Base-by-base conservation (phyloP, 2,797 vertebrate genomes). In the Sebastiscus albofasciatus region DNA sequence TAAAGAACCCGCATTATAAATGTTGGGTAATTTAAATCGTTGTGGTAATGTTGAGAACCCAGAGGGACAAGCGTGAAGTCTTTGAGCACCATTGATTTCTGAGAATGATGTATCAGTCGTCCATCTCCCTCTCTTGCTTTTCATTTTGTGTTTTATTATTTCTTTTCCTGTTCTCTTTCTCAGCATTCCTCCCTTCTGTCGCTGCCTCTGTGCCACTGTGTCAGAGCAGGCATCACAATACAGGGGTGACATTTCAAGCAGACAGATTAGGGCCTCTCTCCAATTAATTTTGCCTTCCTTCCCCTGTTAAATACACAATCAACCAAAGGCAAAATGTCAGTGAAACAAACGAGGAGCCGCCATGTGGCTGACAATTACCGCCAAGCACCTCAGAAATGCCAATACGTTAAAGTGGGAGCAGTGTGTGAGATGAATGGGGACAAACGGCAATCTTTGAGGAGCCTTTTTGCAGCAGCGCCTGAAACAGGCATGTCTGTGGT, bases 261-360 rank as follows among this genome's bases (percentile, higher is more conserved):
- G 95, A 95, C 93, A 95, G 95, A 96, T 95, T 95, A 95, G 92
- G 91, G 94, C 93, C 83, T 86, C 93, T 81, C 92, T 95, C 94
- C 95, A 96, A 96, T 96, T 96, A 96, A 96, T 95, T 95, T 95
- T 83, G 92, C 94, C 92, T 94, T 91, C 89, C 86, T 92, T 88
- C 77, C 89, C 90, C 90, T 78, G 91, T 95, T 96, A 96, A 96
- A 96, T 94, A 96, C 94, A 96, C 95, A 96, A 95, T 96, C 95
- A 96, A 94, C 86, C 92, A 93, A 94, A 96, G 95, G 93, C 94
- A 92, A 95, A 96, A 96, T 96, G 95, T 96, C 95, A 96, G 87
- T 60, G 92, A 94, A 95, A 95, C 93, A 95, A 96, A 95, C 79
- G 91, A 95, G 93, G 87, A 89, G 88, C 87, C 66, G 72, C 90